Percentiles rank a stretch among this genome's conserved stretches.
phyloP scores from a whole-genome alignment of 2,888 invertebrate genomes.

The Drosophila colorata region DNA sequence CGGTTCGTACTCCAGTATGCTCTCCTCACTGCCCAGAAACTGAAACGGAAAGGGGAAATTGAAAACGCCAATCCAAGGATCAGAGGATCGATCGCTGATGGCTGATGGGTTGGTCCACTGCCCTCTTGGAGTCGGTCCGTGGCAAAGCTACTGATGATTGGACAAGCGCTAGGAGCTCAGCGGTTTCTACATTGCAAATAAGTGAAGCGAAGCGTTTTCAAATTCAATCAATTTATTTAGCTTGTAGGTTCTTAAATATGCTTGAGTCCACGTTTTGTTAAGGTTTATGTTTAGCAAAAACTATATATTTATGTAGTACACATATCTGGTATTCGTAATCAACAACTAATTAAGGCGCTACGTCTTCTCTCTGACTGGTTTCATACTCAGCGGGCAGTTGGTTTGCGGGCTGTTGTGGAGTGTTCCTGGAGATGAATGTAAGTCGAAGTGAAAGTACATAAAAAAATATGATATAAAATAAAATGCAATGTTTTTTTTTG shows the following conservation, averaged over 20 bases:
- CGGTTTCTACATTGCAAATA: constrained; percentile 29
- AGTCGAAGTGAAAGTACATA: background rate
- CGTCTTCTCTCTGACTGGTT: constrained; percentile 14
- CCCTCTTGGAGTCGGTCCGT: constrained; percentile 2
- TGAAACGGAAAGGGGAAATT: constrained; percentile 77
- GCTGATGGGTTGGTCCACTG: background rate
- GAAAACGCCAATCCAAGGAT: background rate
- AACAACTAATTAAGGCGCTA: constrained; percentile 60
- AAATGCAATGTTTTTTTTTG: constrained; percentile 35
- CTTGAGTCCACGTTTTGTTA: constrained; percentile 69
- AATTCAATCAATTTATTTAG: constrained; percentile 61
- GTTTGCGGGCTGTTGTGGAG: constrained; percentile 13
- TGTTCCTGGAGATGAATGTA: constrained; percentile 9
- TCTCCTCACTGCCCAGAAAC: constrained; percentile 94
- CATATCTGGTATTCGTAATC: constrained; percentile 33
- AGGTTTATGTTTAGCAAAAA: constrained; percentile 59
- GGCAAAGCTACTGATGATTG: constrained; percentile 28
- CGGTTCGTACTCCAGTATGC: constrained; percentile 91
- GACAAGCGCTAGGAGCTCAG: constrained; percentile 8
- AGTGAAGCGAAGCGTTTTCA: constrained; percentile 55
- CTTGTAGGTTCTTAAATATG: constrained; percentile 56
- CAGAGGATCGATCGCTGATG: background rate
- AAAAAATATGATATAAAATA: constrained; percentile 5
- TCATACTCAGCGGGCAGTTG: constrained; percentile 44
- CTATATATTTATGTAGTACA: constrained; percentile 32